phyloP scores from a whole-genome alignment of 2,113 vertebrate species.

The Galemys pyrenaicus region DNA sequence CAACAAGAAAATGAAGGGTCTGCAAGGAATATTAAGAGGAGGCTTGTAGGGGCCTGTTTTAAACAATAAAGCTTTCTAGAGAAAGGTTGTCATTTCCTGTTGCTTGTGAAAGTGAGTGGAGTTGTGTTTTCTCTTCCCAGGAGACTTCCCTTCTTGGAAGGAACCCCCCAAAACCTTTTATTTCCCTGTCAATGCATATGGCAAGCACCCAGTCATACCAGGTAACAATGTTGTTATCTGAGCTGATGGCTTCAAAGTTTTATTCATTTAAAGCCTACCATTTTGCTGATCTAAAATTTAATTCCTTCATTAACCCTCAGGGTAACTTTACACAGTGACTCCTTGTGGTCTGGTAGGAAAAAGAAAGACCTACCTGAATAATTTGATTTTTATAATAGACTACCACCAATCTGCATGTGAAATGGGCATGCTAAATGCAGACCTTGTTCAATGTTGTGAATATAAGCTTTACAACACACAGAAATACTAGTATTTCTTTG shows the following conservation, averaged over 20 bases:
- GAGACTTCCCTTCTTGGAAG: background rate
- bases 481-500: background rate
- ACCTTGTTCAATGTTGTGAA: background rate
- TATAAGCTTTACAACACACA: background rate
- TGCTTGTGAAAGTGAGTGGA: background rate
- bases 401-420: background rate
- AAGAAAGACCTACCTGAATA: background rate
- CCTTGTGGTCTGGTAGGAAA: background rate
- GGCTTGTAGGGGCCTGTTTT: background rate
- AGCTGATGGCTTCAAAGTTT: background rate
- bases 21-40: background rate
- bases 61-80: background rate
- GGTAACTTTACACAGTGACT: background rate
- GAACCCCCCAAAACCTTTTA: background rate
- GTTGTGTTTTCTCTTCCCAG: background rate
- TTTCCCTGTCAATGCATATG: background rate
- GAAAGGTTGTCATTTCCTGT: background rate
- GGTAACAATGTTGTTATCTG: background rate
- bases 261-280: background rate
- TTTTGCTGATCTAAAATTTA: background rate
- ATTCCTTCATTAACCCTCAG: background rate
- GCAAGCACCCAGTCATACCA: background rate
- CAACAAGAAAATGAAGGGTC: constrained; percentile 39
- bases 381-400: background rate
- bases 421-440: background rate